Evolutionary conservation across 2,113 vertebrate species (phyloP).

Genomic region (Hydrolagus affinis): DNA sequence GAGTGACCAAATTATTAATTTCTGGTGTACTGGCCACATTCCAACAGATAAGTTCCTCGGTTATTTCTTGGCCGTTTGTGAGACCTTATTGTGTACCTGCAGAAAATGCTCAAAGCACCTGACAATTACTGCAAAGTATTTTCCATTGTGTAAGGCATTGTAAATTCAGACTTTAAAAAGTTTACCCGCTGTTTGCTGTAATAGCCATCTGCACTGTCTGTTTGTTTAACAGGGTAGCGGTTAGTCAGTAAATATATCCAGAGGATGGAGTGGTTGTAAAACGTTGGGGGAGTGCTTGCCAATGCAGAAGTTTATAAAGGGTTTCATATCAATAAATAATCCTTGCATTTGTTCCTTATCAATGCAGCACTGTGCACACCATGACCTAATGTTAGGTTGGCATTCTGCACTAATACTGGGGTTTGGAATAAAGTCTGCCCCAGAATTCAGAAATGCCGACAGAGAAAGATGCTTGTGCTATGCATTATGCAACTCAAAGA

Average conservation of each 20-base stretch:
- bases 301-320: not conserved
- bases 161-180: not conserved
- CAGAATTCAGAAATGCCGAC: not conserved
- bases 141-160: no score
- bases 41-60: no score
- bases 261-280: not conserved
- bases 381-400: not conserved
- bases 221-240: not conserved
- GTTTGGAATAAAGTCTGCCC: not conserved
- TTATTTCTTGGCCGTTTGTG: no score
- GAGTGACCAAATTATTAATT: no score
- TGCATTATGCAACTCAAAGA: not conserved
- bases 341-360: not conserved
- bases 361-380: conserved; percentile 1
- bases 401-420: not conserved
- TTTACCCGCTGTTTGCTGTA: not conserved
- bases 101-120: no score
- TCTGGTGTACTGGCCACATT: no score
- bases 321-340: no score
- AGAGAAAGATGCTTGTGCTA: conserved; percentile 1
- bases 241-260: not conserved
- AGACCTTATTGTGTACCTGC: no score
- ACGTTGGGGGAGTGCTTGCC: not conserved
- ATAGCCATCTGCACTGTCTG: not conserved
- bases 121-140: no score